A percentile compares a stretch with the other conserved stretches of the same genome.
phyloP scores from a whole-genome alignment of 2,797 vertebrate species.

The Enteromius fasciolatus region DNA sequence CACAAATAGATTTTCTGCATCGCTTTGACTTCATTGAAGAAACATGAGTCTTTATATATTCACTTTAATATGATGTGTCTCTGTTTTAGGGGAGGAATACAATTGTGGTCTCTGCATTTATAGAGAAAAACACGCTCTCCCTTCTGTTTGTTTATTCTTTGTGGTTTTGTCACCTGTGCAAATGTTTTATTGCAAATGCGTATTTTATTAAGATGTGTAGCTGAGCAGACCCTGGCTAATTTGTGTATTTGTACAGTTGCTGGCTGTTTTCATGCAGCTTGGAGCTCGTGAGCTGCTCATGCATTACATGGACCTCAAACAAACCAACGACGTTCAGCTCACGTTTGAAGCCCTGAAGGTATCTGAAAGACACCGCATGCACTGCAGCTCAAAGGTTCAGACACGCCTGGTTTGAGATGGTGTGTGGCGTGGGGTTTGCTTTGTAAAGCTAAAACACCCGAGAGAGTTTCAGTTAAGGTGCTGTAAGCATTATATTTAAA shows the following conservation, averaged over 20 bases:
- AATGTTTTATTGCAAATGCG: neutral
- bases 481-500: neutral
- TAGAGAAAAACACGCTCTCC: neutral
- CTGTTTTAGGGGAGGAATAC: neutral
- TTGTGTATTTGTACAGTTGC: constrained; percentile 74
- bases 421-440: neutral
- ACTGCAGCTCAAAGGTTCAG: too few relatives aligned
- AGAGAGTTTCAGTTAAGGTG: neutral
- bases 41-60: too few relatives aligned
- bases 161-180: neutral
- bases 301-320: constrained; percentile 97
- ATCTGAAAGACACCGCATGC: constrained; percentile 29
- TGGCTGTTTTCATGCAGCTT: constrained; percentile 98
- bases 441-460: neutral
- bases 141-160: neutral
- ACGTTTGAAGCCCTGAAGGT: constrained; percentile 99
- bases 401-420: neutral
- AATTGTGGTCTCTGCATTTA: neutral
- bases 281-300: constrained; percentile 95
- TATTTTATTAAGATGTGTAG: neutral
- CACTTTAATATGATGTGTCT: too few relatives aligned
- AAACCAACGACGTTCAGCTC: constrained; percentile 95
- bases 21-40: too few relatives aligned
- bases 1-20: too few relatives aligned
- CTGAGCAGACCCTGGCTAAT: too few relatives aligned